Base-by-base conservation (phyloP, 2,888 invertebrate genomes). In the Caenorhabditis sp. region DNA sequence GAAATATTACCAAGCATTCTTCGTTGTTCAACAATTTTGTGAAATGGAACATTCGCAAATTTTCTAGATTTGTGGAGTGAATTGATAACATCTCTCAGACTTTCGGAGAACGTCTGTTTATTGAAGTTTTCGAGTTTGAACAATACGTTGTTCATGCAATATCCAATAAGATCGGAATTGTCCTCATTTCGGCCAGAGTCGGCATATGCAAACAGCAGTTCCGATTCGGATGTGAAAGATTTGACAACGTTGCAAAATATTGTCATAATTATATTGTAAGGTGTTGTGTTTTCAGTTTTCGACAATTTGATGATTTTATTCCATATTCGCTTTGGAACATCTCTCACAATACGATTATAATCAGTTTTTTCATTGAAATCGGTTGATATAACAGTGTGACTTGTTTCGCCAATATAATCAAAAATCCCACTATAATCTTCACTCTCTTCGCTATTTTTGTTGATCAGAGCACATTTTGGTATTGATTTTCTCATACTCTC, bases 121-220 rank as follows among this genome's bases (percentile, higher is more conserved):
- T 27, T 20, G 31, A 23, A 12, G 63, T 31, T 10, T 4, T 31
- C 10, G 31, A 1, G 53, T 56, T 70, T 63, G 31, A 78, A 58
- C 0, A 84, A 60, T 5, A 74, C 59, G 54, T 83, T 83, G 63
- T 86, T 86, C 62, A 86, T 76, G 57, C 83, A 84, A 67, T 84
- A 86, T 31, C 85, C 85, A 31, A 86, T 81, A 0, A 85, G 59
- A n/a, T 72, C 52, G 14, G 70, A 59, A 52, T 71, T 77, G 1
- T 66, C 62, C 12, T 62, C 21, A 43, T 77, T 78, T 61, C 86
- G 75, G 36, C 85, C 85, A 21, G 85, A 78, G 7, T 76, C 66
- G 0, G 84, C 82, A 59, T 69, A 75, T n/a, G 82, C 84, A 20
- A 85, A 63, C 12, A 84, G 61, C 0, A 68, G 0, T 1, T 68